Conservation (phyloP, 2,797 vertebrate species). For the Cichlasoma orientale region DNA sequence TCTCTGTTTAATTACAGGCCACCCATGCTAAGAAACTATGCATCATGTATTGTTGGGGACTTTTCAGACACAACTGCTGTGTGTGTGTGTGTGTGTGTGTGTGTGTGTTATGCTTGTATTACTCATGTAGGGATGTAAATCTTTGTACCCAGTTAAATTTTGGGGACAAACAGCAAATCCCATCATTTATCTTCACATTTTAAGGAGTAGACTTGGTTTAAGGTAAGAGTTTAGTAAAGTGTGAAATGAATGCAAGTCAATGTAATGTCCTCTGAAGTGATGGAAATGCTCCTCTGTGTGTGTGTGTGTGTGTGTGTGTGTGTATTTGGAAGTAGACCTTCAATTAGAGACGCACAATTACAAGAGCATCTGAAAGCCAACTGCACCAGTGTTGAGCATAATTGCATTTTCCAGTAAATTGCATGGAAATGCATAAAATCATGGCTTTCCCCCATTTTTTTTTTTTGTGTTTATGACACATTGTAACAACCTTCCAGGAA, state of each 20-base stretch:
- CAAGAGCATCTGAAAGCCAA: constrained; percentile 37
- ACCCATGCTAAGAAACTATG: constrained; percentile 42
- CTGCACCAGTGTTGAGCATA: constrained; percentile 34
- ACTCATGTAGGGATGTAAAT: not conserved
- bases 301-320: not conserved
- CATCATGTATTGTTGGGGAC: constrained; percentile 32
- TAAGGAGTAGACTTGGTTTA: not conserved
- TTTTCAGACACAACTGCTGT: constrained; percentile 21
- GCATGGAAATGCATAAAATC: constrained; percentile 36
- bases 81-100: not conserved
- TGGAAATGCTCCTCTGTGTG: not conserved
- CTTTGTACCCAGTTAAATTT: not conserved
- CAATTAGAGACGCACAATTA: constrained; percentile 43
- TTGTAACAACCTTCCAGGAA: constrained; percentile 45
- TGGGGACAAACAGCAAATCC: not conserved
- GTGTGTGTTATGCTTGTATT: not conserved
- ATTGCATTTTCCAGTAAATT: constrained; percentile 45
- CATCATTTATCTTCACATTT: not conserved
- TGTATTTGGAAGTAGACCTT: constrained; percentile 33
- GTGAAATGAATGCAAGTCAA: not conserved
- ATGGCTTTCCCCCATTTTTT: not conserved
- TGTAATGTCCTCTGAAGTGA: not conserved
- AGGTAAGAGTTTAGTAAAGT: not conserved
- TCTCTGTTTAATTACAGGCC: constrained; percentile 41
- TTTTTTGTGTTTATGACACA: constrained; percentile 29